A percentile compares a stretch with the other conserved stretches of the same genome.
Evolutionary conservation across 1,140 invertebrate genomes (phyloP).

Genomic region (Bombyx mandarina): DNA sequence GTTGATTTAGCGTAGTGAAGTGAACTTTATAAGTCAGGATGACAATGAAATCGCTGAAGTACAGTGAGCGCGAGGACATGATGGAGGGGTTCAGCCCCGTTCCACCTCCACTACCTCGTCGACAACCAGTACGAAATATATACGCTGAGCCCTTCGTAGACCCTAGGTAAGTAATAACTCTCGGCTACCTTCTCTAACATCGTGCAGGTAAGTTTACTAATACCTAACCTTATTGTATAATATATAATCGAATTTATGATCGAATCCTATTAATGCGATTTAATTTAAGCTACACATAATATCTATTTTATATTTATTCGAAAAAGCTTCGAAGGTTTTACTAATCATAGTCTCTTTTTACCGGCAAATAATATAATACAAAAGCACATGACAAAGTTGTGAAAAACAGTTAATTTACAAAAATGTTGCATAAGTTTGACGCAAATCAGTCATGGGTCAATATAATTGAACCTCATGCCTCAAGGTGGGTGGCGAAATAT

Average conservation of each 20-base stretch:
- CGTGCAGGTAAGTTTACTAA: constrained; percentile 10
- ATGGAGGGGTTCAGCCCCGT: constrained; percentile 70
- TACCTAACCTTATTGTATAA: constrained; percentile 4
- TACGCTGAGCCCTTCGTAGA: constrained; percentile 70
- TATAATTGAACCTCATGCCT: no score
- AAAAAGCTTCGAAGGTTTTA: no score
- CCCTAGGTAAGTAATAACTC: constrained; percentile 57
- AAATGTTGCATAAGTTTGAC: no score
- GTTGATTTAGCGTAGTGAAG: constrained; percentile 48
- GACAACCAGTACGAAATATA: constrained; percentile 68
- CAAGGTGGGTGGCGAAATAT: no score
- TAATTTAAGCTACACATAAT: no score
- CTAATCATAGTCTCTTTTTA: no score
- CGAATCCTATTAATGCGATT: no score
- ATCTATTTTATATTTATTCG: no score
- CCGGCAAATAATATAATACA: no score
- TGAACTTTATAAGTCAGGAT: constrained; percentile 49
- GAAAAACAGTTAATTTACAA: no score
- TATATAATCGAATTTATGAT: neutral
- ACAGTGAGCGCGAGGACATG: constrained; percentile 66
- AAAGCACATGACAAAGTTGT: no score
- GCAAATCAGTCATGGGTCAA: no score
- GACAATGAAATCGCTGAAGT: constrained; percentile 71
- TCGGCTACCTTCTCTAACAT: constrained; percentile 5
- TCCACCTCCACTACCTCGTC: constrained; percentile 64